phyloP scores from a whole-genome alignment of 1,140 invertebrate species.

The Drosophila lacteicornis region DNA sequence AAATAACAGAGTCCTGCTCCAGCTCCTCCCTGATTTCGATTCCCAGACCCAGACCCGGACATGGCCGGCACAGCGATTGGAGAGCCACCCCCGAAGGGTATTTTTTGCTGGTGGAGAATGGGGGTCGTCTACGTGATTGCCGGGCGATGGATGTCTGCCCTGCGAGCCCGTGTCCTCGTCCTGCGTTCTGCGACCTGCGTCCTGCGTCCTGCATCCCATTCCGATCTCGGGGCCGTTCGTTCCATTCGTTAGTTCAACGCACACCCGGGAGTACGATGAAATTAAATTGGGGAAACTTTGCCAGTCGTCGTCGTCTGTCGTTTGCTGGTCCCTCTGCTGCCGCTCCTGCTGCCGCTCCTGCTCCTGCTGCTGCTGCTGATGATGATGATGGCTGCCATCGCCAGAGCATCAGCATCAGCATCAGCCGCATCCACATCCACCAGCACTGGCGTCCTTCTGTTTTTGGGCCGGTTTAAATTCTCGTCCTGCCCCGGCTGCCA shows the following conservation, averaged over 20 bases:
- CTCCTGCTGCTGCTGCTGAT: constrained; percentile 30
- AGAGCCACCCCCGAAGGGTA: constrained; percentile 50
- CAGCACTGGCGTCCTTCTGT: constrained; percentile 55
- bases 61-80: constrained; percentile 36
- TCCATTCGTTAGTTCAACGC: constrained; percentile 79
- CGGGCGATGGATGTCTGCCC: constrained; percentile 64
- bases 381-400: constrained; percentile 75
- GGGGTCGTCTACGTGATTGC: constrained; percentile 74
- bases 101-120: constrained; percentile 34
- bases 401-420: constrained; percentile 40
- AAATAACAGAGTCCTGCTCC: constrained; percentile 77
- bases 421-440: constrained; percentile 44
- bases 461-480: constrained; percentile 56
- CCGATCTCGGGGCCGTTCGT: constrained; percentile 47
- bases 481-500: constrained; percentile 57
- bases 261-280: constrained; percentile 83
- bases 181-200: neutral
- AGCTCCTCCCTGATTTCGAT: constrained; percentile 17
- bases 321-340: constrained; percentile 36
- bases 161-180: constrained; percentile 15
- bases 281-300: constrained; percentile 85
- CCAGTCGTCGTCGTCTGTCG: constrained; percentile 47
- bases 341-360: constrained; percentile 4
- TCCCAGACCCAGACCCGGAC: constrained; percentile 2
- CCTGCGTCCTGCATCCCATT: constrained; percentile 10